phyloP scores from a whole-genome alignment of 2,113 vertebrate genomes.

The Noctilio leporinus region DNA sequence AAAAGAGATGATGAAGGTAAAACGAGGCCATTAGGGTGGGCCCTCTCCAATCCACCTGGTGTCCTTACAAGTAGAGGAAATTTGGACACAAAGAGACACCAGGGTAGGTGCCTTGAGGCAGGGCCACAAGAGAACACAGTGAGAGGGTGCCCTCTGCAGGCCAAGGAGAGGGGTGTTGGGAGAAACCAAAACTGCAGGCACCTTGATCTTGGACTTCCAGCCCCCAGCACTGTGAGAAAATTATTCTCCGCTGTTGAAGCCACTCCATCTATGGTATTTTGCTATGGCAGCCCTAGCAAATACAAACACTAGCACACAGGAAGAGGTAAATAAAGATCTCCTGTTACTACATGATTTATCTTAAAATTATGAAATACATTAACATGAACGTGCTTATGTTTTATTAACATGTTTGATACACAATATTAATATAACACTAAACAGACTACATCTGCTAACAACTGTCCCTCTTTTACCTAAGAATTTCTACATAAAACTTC shows the following conservation, averaged over 20 bases:
- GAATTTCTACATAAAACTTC: neutral
- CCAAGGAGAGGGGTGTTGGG: neutral
- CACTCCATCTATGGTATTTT: neutral
- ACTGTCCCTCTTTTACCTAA: neutral
- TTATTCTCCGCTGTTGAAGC: neutral
- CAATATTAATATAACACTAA: neutral
- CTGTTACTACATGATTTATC: rapidly evolving
- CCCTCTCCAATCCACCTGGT: neutral
- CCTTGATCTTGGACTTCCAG: neutral
- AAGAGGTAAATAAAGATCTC: too few relatives aligned
- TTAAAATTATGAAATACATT: neutral
- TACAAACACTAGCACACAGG: rapidly evolving
- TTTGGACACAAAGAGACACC: neutral
- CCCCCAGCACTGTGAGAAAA: neutral
- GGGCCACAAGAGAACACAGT: rapidly evolving
- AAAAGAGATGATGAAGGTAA: neutral
- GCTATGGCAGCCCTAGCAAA: too few relatives aligned
- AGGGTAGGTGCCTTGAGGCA: rapidly evolving
- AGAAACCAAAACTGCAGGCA: neutral
- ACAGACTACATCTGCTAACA: neutral
- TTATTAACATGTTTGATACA: neutral
- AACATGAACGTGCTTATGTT: neutral
- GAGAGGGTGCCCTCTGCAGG: neutral
- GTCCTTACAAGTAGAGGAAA: neutral
- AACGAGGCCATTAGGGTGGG: neutral